Evolutionary conservation across 2,113 vertebrate species (phyloP), one percentile per base, ranked within the genome.

Genomic region (Clinocottus analis): DNA sequence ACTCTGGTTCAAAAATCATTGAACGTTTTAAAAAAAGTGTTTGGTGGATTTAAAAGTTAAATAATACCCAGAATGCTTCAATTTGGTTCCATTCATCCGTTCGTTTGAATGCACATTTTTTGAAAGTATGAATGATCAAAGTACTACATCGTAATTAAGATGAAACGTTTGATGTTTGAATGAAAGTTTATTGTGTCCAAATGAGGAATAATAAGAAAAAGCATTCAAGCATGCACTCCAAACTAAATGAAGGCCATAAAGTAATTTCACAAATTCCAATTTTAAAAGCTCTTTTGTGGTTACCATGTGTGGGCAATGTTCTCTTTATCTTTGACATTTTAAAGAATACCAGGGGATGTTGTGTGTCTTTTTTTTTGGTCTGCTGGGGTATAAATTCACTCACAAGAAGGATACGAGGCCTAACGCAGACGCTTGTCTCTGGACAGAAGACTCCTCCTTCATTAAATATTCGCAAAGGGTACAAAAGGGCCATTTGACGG

Each of bases 401-500:
- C 45, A 63, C 67, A 82, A 66, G 37, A 81, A 19, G 55, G 49
- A 82, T 56, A 41, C 76, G 65, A 47, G 65, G 23, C 45, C 45
- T 67, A 43, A 0, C 11, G 55, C 62, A 72, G 53, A 72, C 23
- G 62, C 65, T 47, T 53, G 39, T 72, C 67, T 85, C 64, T 81
- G 56, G 39, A 81, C 64, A 83, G 65, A 88, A 74, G 60, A 51
- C 37, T 39, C 23, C 31, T 85, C 65, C 85, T 85, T 82, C 5
- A 82, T 84, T 68, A 64, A 84, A 80, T 55, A 80, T 85, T 58
- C 77, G 85, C 78, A 85, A 80, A 77, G 25, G 35, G 8, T 71
- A 82, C 39, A 75, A 84, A 87, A 80, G 75, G 64, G 43, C 69
- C 29, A 64, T 87, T 85, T 83, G 51, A 80, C 17, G 47, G 43